Base-by-base conservation (phyloP, 2,797 vertebrate species). In the Scleropages formosus region DNA sequence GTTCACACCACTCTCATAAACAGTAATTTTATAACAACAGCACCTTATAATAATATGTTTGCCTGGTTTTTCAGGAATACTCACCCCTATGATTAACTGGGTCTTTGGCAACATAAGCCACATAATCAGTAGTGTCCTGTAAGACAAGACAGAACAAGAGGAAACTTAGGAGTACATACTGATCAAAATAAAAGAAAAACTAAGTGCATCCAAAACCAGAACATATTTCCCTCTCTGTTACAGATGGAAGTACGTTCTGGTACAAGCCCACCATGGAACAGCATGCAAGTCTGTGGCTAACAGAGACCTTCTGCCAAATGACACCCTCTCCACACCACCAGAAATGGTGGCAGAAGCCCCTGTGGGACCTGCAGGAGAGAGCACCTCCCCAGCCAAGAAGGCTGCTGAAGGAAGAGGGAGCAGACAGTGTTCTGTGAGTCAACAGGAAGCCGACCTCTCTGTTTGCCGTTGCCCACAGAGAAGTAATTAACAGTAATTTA, bases 51-150 rank as follows among this genome's bases (percentile, higher is more conserved):
- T 11, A 56, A 56, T 56, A 12, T 20, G 9, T 13, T 56, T 72
- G 46, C 22, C 22, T 70, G 70, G n/a, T 6, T 6, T 6, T 12
- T 31, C 62, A 65, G 20, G 18, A 47, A 61, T 72, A 62, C 75
- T 12, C 89, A 97, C 96, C 95, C 96, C 96, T 93, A 81, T 93
- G 93, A 86, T 95, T 95, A 84, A 91, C 90, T 65, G 91, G 90
- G 88, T 97, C 96, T 88, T 98, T 98, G 74, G 96, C 96, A 83
- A 98, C 95, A 44, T 97, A 98, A 53, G 96, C 96, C 56, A 98
- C 93, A 8, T 95, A 96, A 87, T 98, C 94, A 81, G 93, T 92
- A 77, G 94, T 93, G 76, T 96, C 96, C 96, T 98, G 83, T 53
- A 84, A 84, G 82, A 87, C 72, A 84, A 18, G 81, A 44, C 12